Evolutionary conservation across 2,888 invertebrate species (phyloP).

Genomic region (Cyaniris semiargus): DNA sequence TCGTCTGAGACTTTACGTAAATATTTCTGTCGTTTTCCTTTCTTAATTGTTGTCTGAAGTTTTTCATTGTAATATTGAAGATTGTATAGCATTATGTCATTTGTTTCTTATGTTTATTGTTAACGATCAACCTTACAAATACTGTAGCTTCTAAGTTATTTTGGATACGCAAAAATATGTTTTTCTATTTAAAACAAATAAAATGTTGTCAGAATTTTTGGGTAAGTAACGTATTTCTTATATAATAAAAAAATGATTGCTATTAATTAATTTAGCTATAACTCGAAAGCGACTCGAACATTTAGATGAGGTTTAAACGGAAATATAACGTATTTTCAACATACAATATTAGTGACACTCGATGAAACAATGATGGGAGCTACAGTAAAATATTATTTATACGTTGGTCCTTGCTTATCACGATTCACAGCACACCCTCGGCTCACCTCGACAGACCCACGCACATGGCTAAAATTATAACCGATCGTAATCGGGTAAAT

Average conservation of each 20-base stretch:
- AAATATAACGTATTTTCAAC: no score
- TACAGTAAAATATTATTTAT: not conserved
- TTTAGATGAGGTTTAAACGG: no score
- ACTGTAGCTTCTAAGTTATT: no score
- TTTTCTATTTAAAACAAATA: no score
- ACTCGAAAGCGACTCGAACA: no score
- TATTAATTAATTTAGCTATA: no score
- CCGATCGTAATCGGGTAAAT: not conserved
- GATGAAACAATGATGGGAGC: not conserved
- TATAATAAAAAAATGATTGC: no score
- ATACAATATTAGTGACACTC: no score
- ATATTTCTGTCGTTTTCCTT: not conserved
- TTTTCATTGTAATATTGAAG: not conserved
- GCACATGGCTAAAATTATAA: slow-evolving; percentile 1
- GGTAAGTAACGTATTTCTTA: no score
- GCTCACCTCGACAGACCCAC: not conserved
- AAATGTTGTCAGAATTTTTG: no score
- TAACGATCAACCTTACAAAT: not conserved
- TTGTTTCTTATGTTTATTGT: not conserved
- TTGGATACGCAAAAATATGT: no score
- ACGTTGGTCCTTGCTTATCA: not conserved
- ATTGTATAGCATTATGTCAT: not conserved
- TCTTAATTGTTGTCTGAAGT: not conserved
- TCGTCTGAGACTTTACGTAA: not conserved
- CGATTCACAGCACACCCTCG: not conserved